phyloP scores from a whole-genome alignment of 2,113 vertebrate genomes.

The Platichthys flesus region DNA sequence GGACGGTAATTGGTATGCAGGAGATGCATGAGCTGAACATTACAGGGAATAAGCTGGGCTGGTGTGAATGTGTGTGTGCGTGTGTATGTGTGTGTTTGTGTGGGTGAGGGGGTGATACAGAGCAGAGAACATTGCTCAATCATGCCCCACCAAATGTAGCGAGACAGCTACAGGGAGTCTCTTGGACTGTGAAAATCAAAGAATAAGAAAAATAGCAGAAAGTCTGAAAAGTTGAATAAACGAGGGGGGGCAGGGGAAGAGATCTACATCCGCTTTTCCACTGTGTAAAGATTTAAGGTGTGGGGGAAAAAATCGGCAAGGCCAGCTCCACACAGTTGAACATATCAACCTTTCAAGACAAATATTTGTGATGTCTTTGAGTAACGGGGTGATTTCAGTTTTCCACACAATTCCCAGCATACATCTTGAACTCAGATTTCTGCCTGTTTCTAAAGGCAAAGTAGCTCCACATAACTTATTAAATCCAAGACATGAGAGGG shows the following conservation, averaged over 20 bases:
- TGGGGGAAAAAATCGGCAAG: neutral
- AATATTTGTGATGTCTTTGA: neutral
- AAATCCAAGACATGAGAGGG: neutral
- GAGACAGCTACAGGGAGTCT: constrained; percentile 42
- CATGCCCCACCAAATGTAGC: constrained; percentile 40
- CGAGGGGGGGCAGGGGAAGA: neutral
- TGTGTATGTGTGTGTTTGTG: neutral
- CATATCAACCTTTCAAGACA: constrained; percentile 10
- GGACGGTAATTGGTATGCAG: constrained; percentile 66
- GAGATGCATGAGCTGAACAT: constrained; percentile 44
- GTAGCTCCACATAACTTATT: neutral
- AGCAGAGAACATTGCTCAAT: constrained; percentile 56
- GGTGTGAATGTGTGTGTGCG: neutral
- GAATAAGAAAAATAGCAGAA: constrained; percentile 32
- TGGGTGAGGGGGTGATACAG: neutral
- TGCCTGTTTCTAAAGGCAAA: too few relatives aligned
- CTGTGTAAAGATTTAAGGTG: neutral
- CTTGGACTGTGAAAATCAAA: constrained; percentile 41
- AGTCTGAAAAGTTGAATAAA: constrained; percentile 23
- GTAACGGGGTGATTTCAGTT: neutral
- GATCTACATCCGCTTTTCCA: neutral
- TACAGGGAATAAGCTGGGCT: constrained; percentile 7
- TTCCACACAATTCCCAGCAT: too few relatives aligned
- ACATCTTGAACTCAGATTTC: too few relatives aligned
- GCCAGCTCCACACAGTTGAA: neutral